A percentile compares a stretch with the other conserved stretches of the same genome.
Conservation (phyloP, 2,113 vertebrate genomes). For the Heterotilapia buettikoferi region DNA sequence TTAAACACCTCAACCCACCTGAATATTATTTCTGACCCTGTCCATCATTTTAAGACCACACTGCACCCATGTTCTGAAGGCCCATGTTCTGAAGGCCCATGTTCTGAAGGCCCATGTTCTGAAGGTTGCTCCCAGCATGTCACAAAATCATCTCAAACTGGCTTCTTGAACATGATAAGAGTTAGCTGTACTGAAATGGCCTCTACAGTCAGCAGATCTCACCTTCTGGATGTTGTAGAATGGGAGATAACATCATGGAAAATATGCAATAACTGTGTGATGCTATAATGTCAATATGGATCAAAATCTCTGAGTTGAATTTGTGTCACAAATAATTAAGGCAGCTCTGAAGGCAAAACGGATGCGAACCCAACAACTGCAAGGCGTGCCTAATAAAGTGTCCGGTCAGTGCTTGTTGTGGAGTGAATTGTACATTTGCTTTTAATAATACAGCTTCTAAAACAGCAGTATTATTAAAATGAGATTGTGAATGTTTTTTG, state of each 20-base stretch:
- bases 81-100: neutral
- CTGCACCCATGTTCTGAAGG: neutral
- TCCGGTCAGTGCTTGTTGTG: neutral
- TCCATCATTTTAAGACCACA: neutral
- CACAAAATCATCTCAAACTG: neutral
- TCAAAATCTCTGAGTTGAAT: neutral
- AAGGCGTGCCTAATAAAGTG: neutral
- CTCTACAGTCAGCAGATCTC: neutral
- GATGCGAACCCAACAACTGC: neutral
- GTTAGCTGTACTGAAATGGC: neutral
- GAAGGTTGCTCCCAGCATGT: neutral
- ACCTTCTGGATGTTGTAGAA: neutral
- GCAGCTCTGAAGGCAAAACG: neutral
- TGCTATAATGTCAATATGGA: neutral
- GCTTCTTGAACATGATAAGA: neutral
- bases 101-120: neutral
- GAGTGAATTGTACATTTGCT: neutral
- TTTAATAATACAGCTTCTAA: neutral
- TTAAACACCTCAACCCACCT: neutral
- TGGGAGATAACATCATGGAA: neutral
- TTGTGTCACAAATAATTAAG: neutral
- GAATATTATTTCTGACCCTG: neutral
- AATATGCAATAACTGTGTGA: neutral
- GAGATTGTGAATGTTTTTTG: neutral
- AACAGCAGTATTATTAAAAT: neutral